Percentiles rank a stretch among this genome's conserved stretches.
Conservation (phyloP, 2,113 vertebrate genomes). For the Nycticorax nycticorax region DNA sequence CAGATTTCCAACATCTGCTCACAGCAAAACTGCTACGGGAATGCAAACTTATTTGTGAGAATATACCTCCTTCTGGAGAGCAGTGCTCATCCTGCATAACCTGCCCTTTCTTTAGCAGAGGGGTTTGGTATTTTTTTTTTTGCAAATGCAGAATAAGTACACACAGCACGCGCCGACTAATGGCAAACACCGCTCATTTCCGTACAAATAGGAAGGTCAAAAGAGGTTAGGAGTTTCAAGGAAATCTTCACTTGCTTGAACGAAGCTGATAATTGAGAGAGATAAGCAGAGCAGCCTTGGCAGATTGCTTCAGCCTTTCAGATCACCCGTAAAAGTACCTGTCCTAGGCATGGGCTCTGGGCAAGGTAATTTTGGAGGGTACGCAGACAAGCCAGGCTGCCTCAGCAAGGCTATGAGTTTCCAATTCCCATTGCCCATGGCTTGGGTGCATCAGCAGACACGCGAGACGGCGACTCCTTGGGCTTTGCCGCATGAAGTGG, state of each 20-base stretch:
- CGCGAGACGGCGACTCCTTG: accelerated
- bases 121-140: not conserved
- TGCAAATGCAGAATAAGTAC: not conserved
- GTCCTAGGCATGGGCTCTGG: accelerated
- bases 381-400: not conserved
- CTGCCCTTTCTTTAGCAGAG: not conserved
- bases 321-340: accelerated
- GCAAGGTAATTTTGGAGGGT: not conserved
- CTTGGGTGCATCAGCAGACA: too few relatives aligned
- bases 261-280: not conserved
- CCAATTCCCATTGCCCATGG: not conserved
- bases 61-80: not conserved
- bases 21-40: not conserved
- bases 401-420: not conserved
- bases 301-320: not conserved
- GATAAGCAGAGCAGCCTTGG: not conserved
- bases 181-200: not conserved
- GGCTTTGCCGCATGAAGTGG: accelerated
- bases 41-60: not conserved
- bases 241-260: not conserved
- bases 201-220: not conserved
- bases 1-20: not conserved
- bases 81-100: not conserved
- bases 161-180: not conserved
- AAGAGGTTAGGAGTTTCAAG: not conserved